Percentiles rank a stretch among this genome's conserved stretches.
Evolutionary conservation across 2,888 invertebrate species (phyloP).

Genomic region (Diarsia brunnea): DNA sequence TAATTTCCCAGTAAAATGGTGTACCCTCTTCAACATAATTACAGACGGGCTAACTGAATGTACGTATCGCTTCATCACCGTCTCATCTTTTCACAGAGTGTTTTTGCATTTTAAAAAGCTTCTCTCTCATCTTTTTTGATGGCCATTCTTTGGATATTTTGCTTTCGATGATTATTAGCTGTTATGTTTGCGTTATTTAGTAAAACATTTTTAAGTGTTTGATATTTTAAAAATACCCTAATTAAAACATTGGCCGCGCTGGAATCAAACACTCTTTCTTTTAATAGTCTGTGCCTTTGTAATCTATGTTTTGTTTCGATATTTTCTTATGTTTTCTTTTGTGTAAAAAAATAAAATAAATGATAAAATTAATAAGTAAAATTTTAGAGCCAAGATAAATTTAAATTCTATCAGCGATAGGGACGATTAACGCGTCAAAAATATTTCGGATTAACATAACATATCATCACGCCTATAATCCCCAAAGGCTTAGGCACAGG

Average conservation of each 20-base stretch:
- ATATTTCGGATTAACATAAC: not conserved
- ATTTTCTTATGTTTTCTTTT: no score
- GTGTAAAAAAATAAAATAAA: no score
- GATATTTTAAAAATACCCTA: not conserved
- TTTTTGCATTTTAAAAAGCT: conserved; percentile 83
- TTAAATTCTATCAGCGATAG: not conserved
- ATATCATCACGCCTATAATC: not conserved
- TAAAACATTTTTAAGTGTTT: not conserved
- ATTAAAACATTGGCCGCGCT: not conserved
- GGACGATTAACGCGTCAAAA: not conserved
- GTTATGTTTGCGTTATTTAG: not conserved
- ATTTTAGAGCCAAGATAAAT: not conserved
- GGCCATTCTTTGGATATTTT: conserved; percentile 66
- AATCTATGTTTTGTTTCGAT: no score
- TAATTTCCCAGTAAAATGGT: conserved; percentile 86
- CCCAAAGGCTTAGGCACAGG: not conserved
- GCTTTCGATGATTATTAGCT: conserved; percentile 14
- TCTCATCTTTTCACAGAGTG: conserved; percentile 77
- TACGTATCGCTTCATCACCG: conserved; percentile 80
- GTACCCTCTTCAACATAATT: conserved; percentile 85
- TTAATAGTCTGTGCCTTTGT: no score
- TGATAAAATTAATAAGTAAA: not conserved
- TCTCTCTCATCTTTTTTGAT: conserved; percentile 71
- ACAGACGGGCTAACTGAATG: conserved; percentile 80
- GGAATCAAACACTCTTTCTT: not conserved